A percentile compares a stretch with the other conserved stretches of the same genome.
phyloP scores from a whole-genome alignment of 2,888 invertebrate genomes.

The Neuroscelio doddi region DNA sequence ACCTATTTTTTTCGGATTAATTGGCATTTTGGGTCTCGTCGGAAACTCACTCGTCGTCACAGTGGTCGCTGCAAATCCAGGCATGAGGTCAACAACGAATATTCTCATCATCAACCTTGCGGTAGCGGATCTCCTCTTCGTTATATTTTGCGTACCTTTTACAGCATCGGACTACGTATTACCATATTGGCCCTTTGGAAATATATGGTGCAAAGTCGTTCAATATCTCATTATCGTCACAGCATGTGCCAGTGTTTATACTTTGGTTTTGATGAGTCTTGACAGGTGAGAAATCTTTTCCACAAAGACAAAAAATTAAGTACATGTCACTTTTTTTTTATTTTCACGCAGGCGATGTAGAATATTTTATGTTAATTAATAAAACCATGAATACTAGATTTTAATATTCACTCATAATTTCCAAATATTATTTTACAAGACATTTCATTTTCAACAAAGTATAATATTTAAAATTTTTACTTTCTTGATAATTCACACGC shows the following conservation, averaged over 20 bases:
- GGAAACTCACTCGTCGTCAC: conserved; percentile 92
- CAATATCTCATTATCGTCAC: conserved; percentile 94
- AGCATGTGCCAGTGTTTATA: conserved; percentile 94
- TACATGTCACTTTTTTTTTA: too few species aligned
- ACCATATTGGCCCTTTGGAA: conserved; percentile 92
- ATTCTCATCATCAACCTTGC: conserved; percentile 92
- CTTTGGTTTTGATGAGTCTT: conserved; percentile 93
- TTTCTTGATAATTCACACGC: too few species aligned
- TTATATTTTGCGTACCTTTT: conserved; percentile 94
- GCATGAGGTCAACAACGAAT: conserved; percentile 95
- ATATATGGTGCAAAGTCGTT: conserved; percentile 90
- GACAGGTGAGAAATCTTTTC: conserved; percentile 75
- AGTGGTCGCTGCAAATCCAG: conserved; percentile 90
- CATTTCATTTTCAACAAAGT: too few species aligned
- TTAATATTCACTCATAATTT: too few species aligned
- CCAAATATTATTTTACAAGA: too few species aligned
- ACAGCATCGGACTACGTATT: conserved; percentile 93
- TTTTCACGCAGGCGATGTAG: not conserved
- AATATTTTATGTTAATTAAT: not conserved
- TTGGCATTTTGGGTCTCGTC: conserved; percentile 88
- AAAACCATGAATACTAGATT: too few species aligned
- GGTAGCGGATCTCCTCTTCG: conserved; percentile 91
- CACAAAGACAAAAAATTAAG: not conserved
- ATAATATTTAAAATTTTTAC: too few species aligned
- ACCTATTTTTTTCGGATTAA: conserved; percentile 88